These are phyloP conservation scores for Centrocercus urophasianus DNA, from an alignment of 2,113 vertebrate genomes.

Conservation along the genomic window DNA sequence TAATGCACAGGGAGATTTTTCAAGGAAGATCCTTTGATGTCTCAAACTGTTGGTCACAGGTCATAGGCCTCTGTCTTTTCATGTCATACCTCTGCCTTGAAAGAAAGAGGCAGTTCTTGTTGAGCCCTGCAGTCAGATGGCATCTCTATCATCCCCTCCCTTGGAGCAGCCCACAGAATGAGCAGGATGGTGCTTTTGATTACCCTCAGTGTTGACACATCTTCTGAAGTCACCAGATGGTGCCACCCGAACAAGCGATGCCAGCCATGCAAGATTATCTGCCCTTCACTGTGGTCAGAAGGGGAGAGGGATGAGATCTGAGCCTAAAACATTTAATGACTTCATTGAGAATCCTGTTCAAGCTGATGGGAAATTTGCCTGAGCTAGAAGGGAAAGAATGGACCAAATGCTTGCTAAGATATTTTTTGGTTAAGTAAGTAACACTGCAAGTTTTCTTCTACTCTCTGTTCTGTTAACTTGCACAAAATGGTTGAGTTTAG, in stretches of 20 bases:
- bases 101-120: background rate
- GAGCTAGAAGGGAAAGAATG: background rate
- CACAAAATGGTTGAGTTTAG: background rate
- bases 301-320: background rate
- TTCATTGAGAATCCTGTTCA: background rate
- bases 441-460: background rate
- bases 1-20: background rate
- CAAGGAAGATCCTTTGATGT: background rate
- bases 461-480: background rate
- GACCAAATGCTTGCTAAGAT: background rate
- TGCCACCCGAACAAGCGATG: background rate
- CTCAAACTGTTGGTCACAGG: background rate
- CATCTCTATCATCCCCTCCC: background rate
- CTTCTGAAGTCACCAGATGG: background rate
- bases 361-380: background rate
- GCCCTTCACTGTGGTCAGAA: background rate
- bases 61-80: background rate
- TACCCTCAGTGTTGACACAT: background rate
- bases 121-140: rapidly evolving
- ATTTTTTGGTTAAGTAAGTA: background rate
- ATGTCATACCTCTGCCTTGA: background rate
- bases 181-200: background rate
- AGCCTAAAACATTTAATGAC: background rate
- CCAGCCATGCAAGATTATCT: background rate
- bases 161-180: background rate